Percentiles rank a stretch among this genome's conserved stretches.
Conservation (phyloP, 2,113 vertebrate genomes). For the Platysteira castanea region DNA sequence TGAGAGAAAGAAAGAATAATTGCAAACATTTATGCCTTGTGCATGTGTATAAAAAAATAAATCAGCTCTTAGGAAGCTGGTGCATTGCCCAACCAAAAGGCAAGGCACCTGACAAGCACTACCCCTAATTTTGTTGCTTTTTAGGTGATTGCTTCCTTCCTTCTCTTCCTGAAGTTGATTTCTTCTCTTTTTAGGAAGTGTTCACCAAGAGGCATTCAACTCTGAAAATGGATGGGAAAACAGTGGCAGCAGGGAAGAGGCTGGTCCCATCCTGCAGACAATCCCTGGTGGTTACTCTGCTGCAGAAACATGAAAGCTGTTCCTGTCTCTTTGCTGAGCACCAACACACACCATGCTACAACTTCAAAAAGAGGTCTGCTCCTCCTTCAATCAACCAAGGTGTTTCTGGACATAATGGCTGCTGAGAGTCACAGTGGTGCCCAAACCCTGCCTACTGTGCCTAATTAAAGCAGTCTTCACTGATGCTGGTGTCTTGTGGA, state of each 20-base stretch:
- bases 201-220: constrained; percentile 36
- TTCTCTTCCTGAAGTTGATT: constrained; percentile 49
- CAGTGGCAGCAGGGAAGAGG: not conserved
- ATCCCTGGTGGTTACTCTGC: not conserved
- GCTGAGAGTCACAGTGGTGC: not conserved
- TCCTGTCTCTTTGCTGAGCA: not conserved
- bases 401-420: not conserved
- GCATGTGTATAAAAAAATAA: not conserved
- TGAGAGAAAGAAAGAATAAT: constrained; percentile 46
- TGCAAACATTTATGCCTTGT: constrained; percentile 39
- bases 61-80: not conserved
- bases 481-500: not conserved
- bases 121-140: constrained; percentile 42
- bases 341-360: not conserved
- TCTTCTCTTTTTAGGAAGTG: constrained; percentile 38
- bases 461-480: not conserved
- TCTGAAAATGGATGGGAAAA: constrained; percentile 2
- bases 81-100: not conserved
- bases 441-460: not conserved
- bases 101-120: constrained; percentile 40
- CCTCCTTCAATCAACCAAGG: not conserved
- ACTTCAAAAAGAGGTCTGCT: not conserved
- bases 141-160: constrained; percentile 64
- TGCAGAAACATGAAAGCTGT: not conserved
- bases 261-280: not conserved